phyloP scores from a whole-genome alignment of 37 sponge, comb jelly and placozoan genomes.

The Halichondria panicea region DNA sequence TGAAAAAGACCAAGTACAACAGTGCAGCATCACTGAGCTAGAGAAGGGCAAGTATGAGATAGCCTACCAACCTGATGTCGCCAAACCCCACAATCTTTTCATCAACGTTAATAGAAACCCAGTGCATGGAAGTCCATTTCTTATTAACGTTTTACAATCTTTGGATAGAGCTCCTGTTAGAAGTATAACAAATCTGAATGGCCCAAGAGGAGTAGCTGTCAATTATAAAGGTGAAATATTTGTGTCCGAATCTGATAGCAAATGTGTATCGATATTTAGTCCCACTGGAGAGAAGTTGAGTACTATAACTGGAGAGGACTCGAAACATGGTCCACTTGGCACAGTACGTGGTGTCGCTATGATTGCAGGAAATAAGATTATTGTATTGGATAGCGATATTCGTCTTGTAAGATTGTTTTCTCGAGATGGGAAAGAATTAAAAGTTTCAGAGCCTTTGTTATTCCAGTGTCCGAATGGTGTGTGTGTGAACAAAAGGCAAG shows the following conservation, averaged over 20 bases:
- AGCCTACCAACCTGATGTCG: conserved; percentile 4
- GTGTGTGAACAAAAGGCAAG: conserved; percentile 11
- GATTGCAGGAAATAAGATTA: conserved; percentile 6
- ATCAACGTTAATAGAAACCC: conserved; percentile 7
- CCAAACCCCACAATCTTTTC: conserved; percentile 11
- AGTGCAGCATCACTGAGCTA: neutral
- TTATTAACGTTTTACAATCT: neutral
- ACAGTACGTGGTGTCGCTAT: conserved; percentile 31
- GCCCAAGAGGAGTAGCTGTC: conserved; percentile 35
- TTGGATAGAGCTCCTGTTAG: neutral
- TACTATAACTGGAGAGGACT: conserved; percentile 25
- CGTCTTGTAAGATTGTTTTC: conserved; percentile 49
- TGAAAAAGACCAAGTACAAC: too few species aligned
- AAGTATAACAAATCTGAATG: neutral
- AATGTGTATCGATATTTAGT: conserved; percentile 26
- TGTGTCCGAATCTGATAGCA: conserved; percentile 3
- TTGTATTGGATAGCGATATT: conserved; percentile 34
- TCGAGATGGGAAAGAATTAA: conserved; percentile 38
- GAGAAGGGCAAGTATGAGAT: conserved; percentile 8
- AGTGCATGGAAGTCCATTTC: conserved; percentile 41
- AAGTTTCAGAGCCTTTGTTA: conserved; percentile 23
- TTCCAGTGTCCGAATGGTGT: conserved; percentile 50
- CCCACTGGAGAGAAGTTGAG: neutral
- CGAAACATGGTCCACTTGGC: conserved; percentile 25
- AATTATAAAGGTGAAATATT: conserved; percentile 32